phyloP scores from a whole-genome alignment of 2,888 invertebrate genomes.

The Hydriomena furcata region DNA sequence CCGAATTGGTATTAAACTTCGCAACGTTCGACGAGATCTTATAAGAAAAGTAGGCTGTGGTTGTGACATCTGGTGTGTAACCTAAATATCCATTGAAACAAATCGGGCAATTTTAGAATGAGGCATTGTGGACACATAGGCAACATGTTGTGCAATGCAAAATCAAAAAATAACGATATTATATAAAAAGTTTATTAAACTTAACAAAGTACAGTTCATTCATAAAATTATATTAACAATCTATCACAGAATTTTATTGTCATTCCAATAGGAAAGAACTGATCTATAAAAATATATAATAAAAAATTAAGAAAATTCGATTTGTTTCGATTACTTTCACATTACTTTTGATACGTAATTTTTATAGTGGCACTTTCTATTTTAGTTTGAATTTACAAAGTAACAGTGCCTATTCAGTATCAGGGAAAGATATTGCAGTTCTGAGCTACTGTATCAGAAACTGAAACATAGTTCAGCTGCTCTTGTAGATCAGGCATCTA shows the following conservation, averaged over 20 bases:
- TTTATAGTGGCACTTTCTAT: slow-evolving; percentile 64
- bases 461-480: slow-evolving; percentile 3
- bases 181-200: not conserved
- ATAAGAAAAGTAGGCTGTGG: slow-evolving; percentile 42
- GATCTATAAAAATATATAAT: slow-evolving; percentile 8
- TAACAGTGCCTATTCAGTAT: no score
- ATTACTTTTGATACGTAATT: slow-evolving; percentile 38
- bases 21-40: slow-evolving; percentile 38
- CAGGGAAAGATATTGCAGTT: no score
- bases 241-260: slow-evolving; percentile 59
- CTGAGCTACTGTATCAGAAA: no score
- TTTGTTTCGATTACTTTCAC: slow-evolving; percentile 46
- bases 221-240: slow-evolving; percentile 36
- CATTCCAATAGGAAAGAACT: slow-evolving; percentile 11
- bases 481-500: slow-evolving; percentile 62
- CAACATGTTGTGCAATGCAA: not conserved
- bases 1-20: slow-evolving; percentile 35
- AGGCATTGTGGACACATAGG: no score
- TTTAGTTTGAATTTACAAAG: slow-evolving; percentile 27
- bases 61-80: slow-evolving; percentile 51
- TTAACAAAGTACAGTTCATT: not conserved
- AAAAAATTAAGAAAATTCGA: slow-evolving; percentile 29
- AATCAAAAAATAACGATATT: not conserved
- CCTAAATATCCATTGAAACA: slow-evolving; percentile 52
- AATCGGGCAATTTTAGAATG: slow-evolving; percentile 15